A percentile compares a stretch with the other conserved stretches of the same genome.
Conservation (phyloP, 2,113 vertebrate genomes). For the Chloebia gouldiae region DNA sequence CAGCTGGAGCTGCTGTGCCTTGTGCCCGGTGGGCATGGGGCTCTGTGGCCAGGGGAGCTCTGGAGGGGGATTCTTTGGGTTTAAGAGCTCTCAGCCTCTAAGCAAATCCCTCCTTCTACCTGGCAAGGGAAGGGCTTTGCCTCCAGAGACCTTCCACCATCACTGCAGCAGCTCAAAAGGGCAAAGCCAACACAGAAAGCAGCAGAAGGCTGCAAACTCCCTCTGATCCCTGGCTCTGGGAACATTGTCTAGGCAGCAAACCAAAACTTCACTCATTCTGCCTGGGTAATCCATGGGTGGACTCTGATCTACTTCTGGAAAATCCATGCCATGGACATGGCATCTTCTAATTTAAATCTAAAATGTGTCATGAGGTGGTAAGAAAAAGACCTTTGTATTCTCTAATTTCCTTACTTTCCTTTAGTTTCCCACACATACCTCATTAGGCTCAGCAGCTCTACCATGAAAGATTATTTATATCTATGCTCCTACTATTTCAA, state of each 20-base stretch:
- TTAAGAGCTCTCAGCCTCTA: background rate
- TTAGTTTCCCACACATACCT: background rate
- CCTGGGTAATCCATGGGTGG: background rate
- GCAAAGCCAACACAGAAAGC: background rate
- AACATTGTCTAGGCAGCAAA: background rate
- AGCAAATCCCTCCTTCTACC: background rate
- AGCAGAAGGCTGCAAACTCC: background rate
- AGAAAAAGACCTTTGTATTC: background rate
- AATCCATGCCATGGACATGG: background rate
- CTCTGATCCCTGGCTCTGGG: background rate
- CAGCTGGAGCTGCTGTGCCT: accelerated
- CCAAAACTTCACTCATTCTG: background rate
- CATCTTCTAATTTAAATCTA: background rate
- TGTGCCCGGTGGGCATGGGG: background rate
- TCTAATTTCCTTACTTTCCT: background rate
- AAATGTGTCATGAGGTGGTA: background rate
- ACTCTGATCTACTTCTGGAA: background rate
- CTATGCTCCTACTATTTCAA: background rate
- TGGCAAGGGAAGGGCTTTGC: background rate
- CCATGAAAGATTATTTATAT: background rate
- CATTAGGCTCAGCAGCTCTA: background rate
- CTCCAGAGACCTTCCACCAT: background rate
- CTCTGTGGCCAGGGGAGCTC: background rate
- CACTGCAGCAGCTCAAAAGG: accelerated
- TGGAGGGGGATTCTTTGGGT: background rate